A percentile compares a stretch with the other conserved stretches of the same genome.
Conservation (phyloP, 2,797 vertebrate genomes). For the Anabas testudineus region DNA sequence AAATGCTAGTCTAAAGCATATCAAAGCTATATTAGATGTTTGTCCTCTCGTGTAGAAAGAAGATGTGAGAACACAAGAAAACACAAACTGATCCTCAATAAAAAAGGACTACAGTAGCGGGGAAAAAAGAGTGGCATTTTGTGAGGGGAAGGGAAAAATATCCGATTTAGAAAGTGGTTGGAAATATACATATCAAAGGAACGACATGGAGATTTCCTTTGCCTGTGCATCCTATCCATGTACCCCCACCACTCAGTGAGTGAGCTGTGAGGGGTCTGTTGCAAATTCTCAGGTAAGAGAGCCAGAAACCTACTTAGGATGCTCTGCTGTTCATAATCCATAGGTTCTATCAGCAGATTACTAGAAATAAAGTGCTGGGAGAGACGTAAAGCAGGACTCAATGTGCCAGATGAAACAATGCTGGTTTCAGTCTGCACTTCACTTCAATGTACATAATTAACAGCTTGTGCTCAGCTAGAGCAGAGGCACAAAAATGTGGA, state of each 20-base stretch:
- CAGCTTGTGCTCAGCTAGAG: conserved; percentile 48
- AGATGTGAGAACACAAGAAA: conserved; percentile 81
- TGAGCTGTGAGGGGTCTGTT: conserved; percentile 72
- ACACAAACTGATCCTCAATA: conserved; percentile 81
- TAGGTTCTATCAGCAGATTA: conserved; percentile 86
- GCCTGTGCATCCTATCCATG: conserved; percentile 75
- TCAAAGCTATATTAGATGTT: conserved; percentile 82
- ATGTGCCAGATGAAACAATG: conserved; percentile 80
- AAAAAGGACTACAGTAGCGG: conserved; percentile 75
- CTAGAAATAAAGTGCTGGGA: conserved; percentile 80
- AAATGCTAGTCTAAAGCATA: conserved; percentile 78
- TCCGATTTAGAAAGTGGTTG: conserved; percentile 83
- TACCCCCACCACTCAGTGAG: conserved; percentile 52
- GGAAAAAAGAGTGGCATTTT: conserved; percentile 76
- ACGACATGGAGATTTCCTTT: conserved; percentile 81
- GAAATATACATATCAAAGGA: conserved; percentile 87
- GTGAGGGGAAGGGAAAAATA: conserved; percentile 71
- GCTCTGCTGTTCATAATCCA: conserved; percentile 83
- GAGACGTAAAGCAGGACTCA: conserved; percentile 79
- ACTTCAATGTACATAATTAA: conserved; percentile 70
- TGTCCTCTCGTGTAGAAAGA: conserved; percentile 64
- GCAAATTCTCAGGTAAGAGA: conserved; percentile 81
- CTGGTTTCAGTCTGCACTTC: conserved; percentile 71
- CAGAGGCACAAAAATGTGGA: conserved; percentile 60
- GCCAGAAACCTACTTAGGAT: conserved; percentile 82